Percentiles rank a stretch among this genome's conserved stretches.
phyloP scores from a whole-genome alignment of 2,888 invertebrate species.

The Drosophila melanocephala region DNA sequence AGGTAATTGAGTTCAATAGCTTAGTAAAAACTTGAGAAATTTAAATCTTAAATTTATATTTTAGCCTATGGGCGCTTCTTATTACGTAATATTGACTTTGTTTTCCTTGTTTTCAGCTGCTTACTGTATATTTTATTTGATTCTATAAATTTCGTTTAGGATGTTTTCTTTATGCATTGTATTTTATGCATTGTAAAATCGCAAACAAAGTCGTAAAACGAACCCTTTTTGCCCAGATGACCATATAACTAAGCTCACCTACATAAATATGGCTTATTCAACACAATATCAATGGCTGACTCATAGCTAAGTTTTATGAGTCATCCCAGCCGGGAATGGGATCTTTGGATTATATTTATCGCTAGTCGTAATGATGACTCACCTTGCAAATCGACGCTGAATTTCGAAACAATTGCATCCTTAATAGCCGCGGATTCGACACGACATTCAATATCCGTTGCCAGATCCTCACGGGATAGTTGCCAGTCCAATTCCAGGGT shows the following conservation, averaged over 20 bases:
- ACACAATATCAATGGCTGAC: conserved; percentile 32
- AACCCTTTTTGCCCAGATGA: conserved; percentile 47
- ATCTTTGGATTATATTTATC: conserved; percentile 17
- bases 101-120: neutral
- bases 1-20: neutral
- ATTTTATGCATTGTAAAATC: conserved; percentile 46
- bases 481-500: conserved; percentile 88
- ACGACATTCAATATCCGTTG: conserved; percentile 89
- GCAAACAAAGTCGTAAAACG: conserved; percentile 61
- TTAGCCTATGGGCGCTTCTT: neutral
- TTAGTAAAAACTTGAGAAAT: neutral
- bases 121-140: conserved; percentile 1
- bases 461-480: conserved; percentile 89
- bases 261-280: conserved; percentile 37
- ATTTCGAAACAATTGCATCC: conserved; percentile 84
- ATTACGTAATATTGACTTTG: neutral
- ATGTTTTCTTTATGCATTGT: conserved; percentile 11
- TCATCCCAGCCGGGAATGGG: conserved; percentile 5
- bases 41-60: neutral
- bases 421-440: conserved; percentile 88
- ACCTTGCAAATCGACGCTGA: conserved; percentile 90
- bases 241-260: conserved; percentile 51
- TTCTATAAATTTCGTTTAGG: neutral
- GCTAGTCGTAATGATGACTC: conserved; percentile 51
- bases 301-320: conserved; percentile 38